A percentile compares a stretch with the other conserved stretches of the same genome.
These are phyloP conservation scores for Mirounga angustirostris DNA, from an alignment of 2,113 vertebrate genomes.

Conservation along the genomic window DNA sequence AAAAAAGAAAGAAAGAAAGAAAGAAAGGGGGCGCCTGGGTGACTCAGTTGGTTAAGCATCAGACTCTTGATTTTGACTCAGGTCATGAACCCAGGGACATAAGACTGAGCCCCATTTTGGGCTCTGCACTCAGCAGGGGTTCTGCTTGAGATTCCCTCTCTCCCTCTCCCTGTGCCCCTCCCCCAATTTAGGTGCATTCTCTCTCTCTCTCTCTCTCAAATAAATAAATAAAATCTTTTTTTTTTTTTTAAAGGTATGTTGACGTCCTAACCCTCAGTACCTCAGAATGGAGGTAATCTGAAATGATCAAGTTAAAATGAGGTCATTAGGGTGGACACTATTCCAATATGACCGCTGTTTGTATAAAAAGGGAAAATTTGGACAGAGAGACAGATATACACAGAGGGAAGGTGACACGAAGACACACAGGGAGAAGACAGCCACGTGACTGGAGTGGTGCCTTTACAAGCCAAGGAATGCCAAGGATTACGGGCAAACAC, in stretches of 20 bases:
- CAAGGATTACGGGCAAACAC: background rate
- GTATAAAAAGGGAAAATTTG: background rate
- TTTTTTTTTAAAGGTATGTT: background rate
- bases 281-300: background rate
- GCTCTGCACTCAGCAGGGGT: background rate
- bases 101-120: background rate
- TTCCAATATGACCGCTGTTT: background rate
- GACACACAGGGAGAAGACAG: background rate
- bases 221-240: background rate
- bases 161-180: background rate
- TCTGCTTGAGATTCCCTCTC: background rate
- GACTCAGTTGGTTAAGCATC: background rate
- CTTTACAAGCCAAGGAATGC: background rate
- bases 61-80: background rate
- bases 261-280: background rate
- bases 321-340: background rate
- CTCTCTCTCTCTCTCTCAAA: background rate
- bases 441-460: background rate
- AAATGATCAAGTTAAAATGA: background rate
- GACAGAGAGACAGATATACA: background rate
- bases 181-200: background rate
- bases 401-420: background rate
- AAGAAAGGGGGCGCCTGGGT: background rate
- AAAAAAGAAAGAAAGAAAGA: background rate
- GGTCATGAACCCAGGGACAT: background rate